Evolutionary conservation across 2,888 invertebrate genomes (phyloP), one percentile per base, ranked within the genome.

Genomic region (Cheiracanthium punctorium): DNA sequence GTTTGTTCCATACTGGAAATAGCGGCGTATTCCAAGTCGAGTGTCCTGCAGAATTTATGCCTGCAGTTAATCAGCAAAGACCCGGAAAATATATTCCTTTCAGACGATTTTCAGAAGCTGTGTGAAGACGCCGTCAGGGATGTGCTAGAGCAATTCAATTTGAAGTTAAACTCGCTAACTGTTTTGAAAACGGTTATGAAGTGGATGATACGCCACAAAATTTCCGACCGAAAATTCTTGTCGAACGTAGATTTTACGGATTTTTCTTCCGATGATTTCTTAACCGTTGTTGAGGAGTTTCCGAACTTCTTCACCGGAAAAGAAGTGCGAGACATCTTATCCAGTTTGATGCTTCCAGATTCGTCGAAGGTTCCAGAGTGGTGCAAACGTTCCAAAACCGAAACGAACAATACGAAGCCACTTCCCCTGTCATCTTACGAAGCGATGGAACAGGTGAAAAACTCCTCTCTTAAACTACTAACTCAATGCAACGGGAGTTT

Each of bases 291-390:
- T 1, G 80, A 64, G 20, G 58, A 58, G 20, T 80, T 29, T 58
- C 79, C 80, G 37, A 17, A 32, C 12, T 80, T 71, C 20, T 80
- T 80, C 29, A 71, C 71, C 8, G 58, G n/a, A n/a, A 14, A n/a
- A 29, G 80, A 80, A 64, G 33, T 64, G 1, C 28, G 58, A 0
- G n/a, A 29, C 14, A 32, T 80, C 29, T 41, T 80, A 10, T 41
- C 28, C 7, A 80, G 71, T 28, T 29, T 71, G 2, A 28, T 64
- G 5, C 80, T 58, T 0, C 52, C 71, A n/a, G 72, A 69, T 17
- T 7, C 33, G 0, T 17, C 37, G 24, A 29, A 80, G 0, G 29
- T 72, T 24, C 80, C 80, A 1, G 24, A 52, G 10, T 80, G 80
- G 71, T 71, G 71, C 17, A n/a, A 7, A 12, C 17, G 2, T 12